phyloP scores from a whole-genome alignment of 2,797 vertebrate genomes.

The Typhlichthys subterraneus region DNA sequence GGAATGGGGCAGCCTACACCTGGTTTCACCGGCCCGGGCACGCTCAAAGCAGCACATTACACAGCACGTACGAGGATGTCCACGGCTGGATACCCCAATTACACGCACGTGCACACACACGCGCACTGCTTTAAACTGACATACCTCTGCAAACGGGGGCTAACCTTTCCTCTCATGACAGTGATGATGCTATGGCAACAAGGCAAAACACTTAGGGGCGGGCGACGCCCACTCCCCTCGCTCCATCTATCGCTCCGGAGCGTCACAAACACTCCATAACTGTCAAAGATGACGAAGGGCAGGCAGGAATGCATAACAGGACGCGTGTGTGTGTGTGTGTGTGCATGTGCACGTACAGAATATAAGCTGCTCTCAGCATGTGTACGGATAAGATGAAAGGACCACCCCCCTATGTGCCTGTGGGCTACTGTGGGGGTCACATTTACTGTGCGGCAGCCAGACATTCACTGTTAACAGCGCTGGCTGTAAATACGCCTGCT shows the following conservation, averaged over 20 bases:
- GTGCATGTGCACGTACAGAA: constrained; percentile 10
- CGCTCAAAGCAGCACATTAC: constrained; percentile 57
- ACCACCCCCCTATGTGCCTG: constrained; percentile 6
- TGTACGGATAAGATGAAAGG: constrained; percentile 25
- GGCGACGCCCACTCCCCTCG: constrained; percentile 9
- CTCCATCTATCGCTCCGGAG: constrained; percentile 29
- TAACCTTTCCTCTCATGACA: constrained; percentile 16
- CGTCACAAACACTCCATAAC: constrained; percentile 30
- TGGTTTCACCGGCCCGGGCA: constrained; percentile 67
- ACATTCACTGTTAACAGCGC: constrained; percentile 27
- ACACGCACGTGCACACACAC: constrained; percentile 5
- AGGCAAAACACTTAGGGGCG: constrained; percentile 54
- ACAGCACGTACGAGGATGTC: constrained; percentile 39
- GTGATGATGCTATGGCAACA: constrained; percentile 42
- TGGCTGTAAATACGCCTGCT: constrained; percentile 37
- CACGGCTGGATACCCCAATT: constrained; percentile 47
- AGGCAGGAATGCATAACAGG: constrained; percentile 17
- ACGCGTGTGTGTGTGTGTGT: neutral
- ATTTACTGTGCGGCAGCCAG: constrained; percentile 17
- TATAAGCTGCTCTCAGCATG: constrained; percentile 1
- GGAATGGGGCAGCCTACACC: constrained; percentile 60
- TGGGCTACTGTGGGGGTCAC: constrained; percentile 18
- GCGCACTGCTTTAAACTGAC: constrained; percentile 25
- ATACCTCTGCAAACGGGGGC: constrained; percentile 1
- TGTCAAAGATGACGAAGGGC: constrained; percentile 41